Evolutionary conservation across 2,113 vertebrate species (phyloP), one percentile per base, ranked within the genome.

Genomic region (Isichthys henryi): DNA sequence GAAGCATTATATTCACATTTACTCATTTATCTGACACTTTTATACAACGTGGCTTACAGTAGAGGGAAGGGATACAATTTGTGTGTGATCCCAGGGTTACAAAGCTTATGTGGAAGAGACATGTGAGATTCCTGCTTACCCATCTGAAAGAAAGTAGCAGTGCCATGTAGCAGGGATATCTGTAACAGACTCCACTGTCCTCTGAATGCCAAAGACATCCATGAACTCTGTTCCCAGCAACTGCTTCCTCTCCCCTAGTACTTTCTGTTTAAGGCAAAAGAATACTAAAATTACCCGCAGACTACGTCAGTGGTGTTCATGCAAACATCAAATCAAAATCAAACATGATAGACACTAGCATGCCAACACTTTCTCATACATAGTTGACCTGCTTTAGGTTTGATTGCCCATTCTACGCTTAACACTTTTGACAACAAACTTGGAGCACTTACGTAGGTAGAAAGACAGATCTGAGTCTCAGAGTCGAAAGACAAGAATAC

Each of bases 141-240:
- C 98, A 9, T 96, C 96, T 2, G 95, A 77, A 15, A 99, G 95
- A 90, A 98, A 96, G 93, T 95, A 97, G 95, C 95, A 95, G n/a
- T 97, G 97, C 95, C 97, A 98, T 39, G 92, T 90, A 0, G 88
- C 88, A 5, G 96, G 94, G 85, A 91, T 1, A 0, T 94, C 94
- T 0, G 91, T 49, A 2, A 45, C 15, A 0, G 93, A 82, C 9
- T 92, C 92, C 87, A 98, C 2, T 0, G 91, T 93, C 91, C 96
- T 94, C 92, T 98, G 94, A 39, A 99, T 93, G 10, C 97, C 97
- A 87, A 97, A 96, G 3, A 96, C 97, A 53, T 97, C 94, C 0
- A 90, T 70, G 13, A 92, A 83, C 19, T 94, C 90, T 0, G 35
- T 93, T n/a, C 93, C 94, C 88, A 97, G 88, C 0, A 90, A 90